Conservation (phyloP, 2,113 vertebrate species). For the Anhinga anhinga region DNA sequence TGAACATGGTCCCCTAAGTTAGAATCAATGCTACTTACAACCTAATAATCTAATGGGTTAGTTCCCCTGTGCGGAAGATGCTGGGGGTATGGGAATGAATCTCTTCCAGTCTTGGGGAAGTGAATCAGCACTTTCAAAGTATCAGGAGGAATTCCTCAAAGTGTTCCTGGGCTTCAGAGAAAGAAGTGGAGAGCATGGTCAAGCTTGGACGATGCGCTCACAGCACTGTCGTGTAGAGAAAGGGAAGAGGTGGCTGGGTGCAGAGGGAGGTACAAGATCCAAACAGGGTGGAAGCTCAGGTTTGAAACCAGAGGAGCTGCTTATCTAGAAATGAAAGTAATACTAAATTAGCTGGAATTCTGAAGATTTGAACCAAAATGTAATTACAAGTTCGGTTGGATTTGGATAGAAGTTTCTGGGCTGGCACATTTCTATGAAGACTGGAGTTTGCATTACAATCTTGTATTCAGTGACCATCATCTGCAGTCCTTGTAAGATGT, state of each 20-base stretch:
- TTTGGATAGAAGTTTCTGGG: not conserved
- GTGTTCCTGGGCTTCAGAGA: not conserved
- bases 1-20: not conserved
- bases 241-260: not conserved
- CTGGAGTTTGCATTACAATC: rapidly evolving
- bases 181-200: not conserved
- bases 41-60: not conserved
- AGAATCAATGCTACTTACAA: not conserved
- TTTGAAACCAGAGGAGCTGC: not conserved
- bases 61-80: rapidly evolving
- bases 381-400: not conserved
- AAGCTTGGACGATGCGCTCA: rapidly evolving
- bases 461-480: not conserved
- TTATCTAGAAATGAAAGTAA: not conserved
- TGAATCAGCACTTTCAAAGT: not conserved
- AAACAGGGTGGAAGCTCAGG: not conserved
- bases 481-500: rapidly evolving
- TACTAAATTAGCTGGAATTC: not conserved
- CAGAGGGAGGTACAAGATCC: not conserved
- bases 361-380: not conserved
- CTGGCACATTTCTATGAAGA: not conserved
- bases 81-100: not conserved
- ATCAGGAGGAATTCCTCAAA: not conserved
- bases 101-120: not conserved
- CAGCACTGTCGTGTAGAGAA: not conserved